Evolutionary conservation across 2,113 vertebrate genomes (phyloP).

Genomic region (Lamprotornis superbus): DNA sequence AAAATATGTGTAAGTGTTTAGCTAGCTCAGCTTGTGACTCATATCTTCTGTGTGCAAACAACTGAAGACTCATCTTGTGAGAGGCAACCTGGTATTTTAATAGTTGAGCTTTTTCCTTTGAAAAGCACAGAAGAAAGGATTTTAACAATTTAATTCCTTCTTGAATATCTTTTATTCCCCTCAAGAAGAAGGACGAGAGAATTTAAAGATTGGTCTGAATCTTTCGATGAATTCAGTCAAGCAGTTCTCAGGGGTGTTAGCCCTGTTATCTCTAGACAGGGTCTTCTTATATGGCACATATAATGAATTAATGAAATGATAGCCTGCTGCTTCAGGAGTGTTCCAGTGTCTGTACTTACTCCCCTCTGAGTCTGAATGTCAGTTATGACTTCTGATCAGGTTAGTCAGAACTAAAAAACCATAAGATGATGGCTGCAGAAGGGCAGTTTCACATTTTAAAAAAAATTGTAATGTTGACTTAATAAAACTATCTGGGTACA

Average conservation of each 20-base stretch:
- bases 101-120: neutral
- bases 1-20: neutral
- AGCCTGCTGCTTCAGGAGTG: neutral
- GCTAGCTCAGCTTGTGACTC: neutral
- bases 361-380: neutral
- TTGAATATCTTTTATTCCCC: neutral
- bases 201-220: neutral
- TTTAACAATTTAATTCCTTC: neutral
- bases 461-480: neutral
- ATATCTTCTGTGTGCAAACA: slow-evolving; percentile 30
- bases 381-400: neutral
- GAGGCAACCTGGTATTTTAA: neutral
- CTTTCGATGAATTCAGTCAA: neutral
- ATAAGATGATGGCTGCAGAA: accelerated
- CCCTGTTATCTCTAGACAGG: neutral
- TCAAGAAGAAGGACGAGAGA: neutral
- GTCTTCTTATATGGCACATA: neutral
- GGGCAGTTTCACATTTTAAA: neutral
- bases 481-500: neutral
- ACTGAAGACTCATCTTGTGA: neutral
- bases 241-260: neutral
- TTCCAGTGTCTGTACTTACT: neutral
- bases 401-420: neutral
- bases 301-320: neutral
- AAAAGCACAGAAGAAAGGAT: neutral